Conservation (phyloP, 2,797 vertebrate genomes). For the Anguilla megastoma region DNA sequence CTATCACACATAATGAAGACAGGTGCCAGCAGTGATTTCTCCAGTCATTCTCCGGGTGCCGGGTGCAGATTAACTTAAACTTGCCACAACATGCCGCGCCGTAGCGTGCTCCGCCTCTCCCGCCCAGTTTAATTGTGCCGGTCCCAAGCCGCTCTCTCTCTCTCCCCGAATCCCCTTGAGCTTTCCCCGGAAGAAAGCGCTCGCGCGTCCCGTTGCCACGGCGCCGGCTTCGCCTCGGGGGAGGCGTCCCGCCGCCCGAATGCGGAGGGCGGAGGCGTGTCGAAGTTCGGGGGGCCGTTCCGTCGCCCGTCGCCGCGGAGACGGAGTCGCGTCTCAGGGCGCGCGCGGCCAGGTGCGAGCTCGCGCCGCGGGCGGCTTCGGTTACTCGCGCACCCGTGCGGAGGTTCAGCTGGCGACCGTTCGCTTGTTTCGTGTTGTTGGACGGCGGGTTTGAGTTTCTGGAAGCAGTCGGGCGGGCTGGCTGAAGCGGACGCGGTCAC, state of each 20-base stretch:
- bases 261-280: background rate
- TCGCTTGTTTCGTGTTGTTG: too few relatives aligned
- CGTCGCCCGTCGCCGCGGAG: background rate
- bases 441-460: background rate
- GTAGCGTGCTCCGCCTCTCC: background rate
- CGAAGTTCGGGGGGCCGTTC: background rate
- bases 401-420: background rate
- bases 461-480: background rate
- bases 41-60: background rate
- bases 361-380: background rate
- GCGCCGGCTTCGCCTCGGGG: background rate
- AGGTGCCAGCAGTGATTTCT: background rate
- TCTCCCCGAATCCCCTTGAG: background rate
- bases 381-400: background rate
- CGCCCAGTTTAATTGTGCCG: background rate
- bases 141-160: background rate
- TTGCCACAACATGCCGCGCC: background rate
- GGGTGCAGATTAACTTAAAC: background rate
- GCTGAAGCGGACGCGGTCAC: background rate
- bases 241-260: background rate
- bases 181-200: background rate
- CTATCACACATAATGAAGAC: background rate
- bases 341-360: background rate
- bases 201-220: background rate
- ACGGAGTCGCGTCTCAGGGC: constrained; percentile 7